phyloP scores from a whole-genome alignment of 2,888 invertebrate species.

The Conomelus anceps region DNA sequence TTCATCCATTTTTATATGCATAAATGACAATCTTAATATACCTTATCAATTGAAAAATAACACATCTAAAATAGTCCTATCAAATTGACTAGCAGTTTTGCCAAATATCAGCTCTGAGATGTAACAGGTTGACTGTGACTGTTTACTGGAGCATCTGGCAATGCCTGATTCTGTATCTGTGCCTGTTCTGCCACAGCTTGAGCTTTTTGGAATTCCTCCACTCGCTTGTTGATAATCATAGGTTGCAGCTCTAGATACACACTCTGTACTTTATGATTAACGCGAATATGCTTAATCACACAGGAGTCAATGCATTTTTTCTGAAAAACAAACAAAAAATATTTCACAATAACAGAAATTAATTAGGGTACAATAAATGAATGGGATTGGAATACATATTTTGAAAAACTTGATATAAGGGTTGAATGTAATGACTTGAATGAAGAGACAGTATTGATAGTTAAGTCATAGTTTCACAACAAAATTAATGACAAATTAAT shows the following conservation, averaged over 20 bases:
- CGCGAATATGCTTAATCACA: constrained; percentile 51
- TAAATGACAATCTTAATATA: background rate
- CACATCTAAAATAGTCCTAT: background rate
- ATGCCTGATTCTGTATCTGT: background rate
- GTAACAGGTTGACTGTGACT: background rate
- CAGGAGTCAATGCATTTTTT: constrained; percentile 49
- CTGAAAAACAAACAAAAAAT: constrained; percentile 40
- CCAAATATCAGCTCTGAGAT: constrained; percentile 16
- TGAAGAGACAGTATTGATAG: too few species aligned
- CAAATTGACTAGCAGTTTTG: background rate
- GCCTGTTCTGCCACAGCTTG: constrained; percentile 32
- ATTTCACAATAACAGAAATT: background rate
- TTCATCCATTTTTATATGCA: background rate
- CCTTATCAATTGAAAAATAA: background rate
- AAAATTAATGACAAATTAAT: too few species aligned
- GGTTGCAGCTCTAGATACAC: constrained; percentile 55
- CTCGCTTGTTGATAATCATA: constrained; percentile 46
- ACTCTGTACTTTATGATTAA: constrained; percentile 55
- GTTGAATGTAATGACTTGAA: too few species aligned
- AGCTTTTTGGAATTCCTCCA: constrained; percentile 45
- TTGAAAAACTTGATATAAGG: too few species aligned
- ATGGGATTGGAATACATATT: background rate
- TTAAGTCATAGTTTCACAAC: too few species aligned
- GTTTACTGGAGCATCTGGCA: background rate
- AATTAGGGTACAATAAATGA: background rate